Evolutionary conservation across 2,113 vertebrate species (phyloP).

Genomic region (Colossoma macropomum): DNA sequence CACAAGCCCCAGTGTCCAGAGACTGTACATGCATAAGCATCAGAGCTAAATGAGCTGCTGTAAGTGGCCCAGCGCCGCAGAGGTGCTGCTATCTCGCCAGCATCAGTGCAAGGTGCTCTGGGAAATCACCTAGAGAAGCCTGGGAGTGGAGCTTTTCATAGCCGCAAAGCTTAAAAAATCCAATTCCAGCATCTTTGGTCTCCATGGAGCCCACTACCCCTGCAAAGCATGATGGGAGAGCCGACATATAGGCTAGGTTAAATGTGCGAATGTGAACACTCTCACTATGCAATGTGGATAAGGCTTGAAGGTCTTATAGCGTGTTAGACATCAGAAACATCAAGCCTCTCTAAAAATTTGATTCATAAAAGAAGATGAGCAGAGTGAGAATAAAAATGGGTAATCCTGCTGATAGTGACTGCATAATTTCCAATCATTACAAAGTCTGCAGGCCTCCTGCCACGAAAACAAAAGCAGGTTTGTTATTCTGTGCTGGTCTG

Average conservation of each 20-base stretch:
- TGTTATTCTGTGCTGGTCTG: background rate
- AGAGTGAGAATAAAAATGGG: slow-evolving; percentile 3
- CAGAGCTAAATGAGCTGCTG: slow-evolving; percentile 34
- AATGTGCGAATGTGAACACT: background rate
- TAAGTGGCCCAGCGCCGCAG: slow-evolving; percentile 19
- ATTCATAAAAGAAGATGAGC: background rate
- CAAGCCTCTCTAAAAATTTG: background rate
- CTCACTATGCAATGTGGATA: background rate
- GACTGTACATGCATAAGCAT: slow-evolving; percentile 25
- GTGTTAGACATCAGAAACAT: slow-evolving; percentile 15
- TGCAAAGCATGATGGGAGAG: slow-evolving; percentile 46
- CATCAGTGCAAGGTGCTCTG: slow-evolving; percentile 44
- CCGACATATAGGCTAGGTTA: slow-evolving; percentile 23
- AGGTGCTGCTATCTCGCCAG: slow-evolving; percentile 12
- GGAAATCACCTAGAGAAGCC: slow-evolving; percentile 54
- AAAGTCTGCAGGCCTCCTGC: slow-evolving; percentile 3
- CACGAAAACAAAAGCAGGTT: slow-evolving; percentile 1
- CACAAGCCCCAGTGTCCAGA: background rate
- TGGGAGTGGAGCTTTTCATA: slow-evolving; percentile 56
- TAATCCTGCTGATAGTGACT: background rate
- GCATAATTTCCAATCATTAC: slow-evolving; percentile 29
- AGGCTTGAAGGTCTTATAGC: slow-evolving; percentile 17
- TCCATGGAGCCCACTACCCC: slow-evolving; percentile 37
- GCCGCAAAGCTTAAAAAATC: slow-evolving; percentile 53
- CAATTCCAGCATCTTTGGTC: slow-evolving; percentile 50